Base-by-base conservation (phyloP, 2,888 invertebrate species). In the Eucera pruinosa region DNA sequence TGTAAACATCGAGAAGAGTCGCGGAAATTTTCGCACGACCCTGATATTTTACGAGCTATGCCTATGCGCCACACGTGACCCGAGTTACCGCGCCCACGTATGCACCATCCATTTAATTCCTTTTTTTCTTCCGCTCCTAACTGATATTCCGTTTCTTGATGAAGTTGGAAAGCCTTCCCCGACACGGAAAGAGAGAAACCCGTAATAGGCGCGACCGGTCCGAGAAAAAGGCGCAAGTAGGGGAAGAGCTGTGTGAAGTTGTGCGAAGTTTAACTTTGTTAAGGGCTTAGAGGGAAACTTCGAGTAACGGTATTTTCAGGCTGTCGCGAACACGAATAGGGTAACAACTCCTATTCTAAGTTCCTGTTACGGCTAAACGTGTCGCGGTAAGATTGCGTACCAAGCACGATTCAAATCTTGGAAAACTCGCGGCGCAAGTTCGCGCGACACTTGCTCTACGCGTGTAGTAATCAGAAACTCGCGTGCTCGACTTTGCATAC, bases 21-120 rank as follows among this genome's bases (percentile, higher is more conserved):
- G 67, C 71, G 69, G 66, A 78, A 72, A 83, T 83, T 83, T 83
- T 83, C 83, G 67, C 83, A 81, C 84, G 83, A 83, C 72, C 83
- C 78, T 81, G 83, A 78, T 83, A 78, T 78, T 83, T 83, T 75
- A 75, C 71, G 67, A 83, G 57, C 61, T 39, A n/a, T n/a, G 18
- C 30, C 60, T 43, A 20, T 23, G 65, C 47, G n/a, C n/a, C n/a
- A 45, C 74, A 27, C 50, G 27, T 43, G 62, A 52, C 50, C 62
- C 33, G n/a, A n/a, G n/a, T n/a, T 27, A 54, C 64, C 64, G 64
- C 64, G 43, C 64, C 64, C 64, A 57, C 23, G 15, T 15, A n/a
- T n/a, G n/a, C n/a, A 57, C 27, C 64, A 36, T 70, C 48, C 60
- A 7, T 43, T 52, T 9, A 1, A 2, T 4, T 5, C 3, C n/a